These are phyloP conservation scores for Pangasius mekongensis DNA, from an alignment of 2,797 vertebrate genomes.

Conservation along the genomic window DNA sequence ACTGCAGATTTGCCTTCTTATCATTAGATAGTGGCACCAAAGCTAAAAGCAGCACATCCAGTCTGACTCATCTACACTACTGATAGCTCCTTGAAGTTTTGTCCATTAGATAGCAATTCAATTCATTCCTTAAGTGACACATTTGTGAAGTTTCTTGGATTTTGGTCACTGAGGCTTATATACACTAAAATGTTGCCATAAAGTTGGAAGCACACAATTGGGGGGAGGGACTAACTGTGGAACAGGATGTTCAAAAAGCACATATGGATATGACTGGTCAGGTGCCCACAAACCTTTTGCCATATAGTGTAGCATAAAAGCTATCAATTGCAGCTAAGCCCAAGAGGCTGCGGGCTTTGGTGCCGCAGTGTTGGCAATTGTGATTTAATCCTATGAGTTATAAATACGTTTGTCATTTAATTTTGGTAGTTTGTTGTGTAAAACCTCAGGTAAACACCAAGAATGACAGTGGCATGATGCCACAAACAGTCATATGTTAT, in stretches of 20 bases:
- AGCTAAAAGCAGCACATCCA: conserved; percentile 25
- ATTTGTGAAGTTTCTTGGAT: background rate
- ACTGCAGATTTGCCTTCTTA: background rate
- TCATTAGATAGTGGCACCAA: conserved; percentile 21
- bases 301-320: background rate
- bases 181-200: background rate
- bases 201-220: background rate
- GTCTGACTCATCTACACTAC: conserved; percentile 13
- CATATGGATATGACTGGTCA: background rate
- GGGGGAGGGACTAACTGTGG: too few relatives aligned
- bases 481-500: too few relatives aligned
- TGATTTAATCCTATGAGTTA: background rate
- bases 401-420: background rate
- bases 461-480: background rate
- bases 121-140: background rate
- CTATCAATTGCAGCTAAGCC: background rate
- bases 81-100: conserved; percentile 1
- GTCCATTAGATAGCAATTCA: conserved; percentile 2
- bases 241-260: background rate
- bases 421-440: background rate
- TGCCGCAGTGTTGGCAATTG: background rate
- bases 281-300: background rate
- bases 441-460: background rate
- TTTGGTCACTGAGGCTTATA: background rate
- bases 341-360: background rate